A percentile compares a stretch with the other conserved stretches of the same genome.
These are phyloP conservation scores for Apodemus agrarius DNA, from an alignment of 2,797 vertebrate genomes.

Conservation along the genomic window DNA sequence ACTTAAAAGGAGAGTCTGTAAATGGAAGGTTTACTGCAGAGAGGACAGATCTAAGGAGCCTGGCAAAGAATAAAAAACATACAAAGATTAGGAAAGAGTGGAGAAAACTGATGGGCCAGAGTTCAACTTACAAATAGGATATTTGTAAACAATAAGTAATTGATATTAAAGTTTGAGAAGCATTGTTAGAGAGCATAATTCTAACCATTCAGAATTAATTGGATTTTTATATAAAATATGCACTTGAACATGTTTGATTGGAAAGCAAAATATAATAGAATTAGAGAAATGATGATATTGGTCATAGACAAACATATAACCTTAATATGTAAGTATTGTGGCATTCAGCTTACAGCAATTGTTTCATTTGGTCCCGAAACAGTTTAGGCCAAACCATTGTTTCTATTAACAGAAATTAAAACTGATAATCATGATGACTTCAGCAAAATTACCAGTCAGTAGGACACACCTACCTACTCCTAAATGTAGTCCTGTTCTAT, in stretches of 20 bases:
- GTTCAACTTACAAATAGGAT: neutral
- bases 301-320: neutral
- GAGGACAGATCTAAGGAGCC: neutral
- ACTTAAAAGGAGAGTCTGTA: neutral
- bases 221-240: neutral
- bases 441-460: neutral
- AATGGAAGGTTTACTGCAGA: neutral
- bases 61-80: neutral
- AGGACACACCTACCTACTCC: neutral
- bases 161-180: neutral
- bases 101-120: neutral
- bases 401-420: neutral
- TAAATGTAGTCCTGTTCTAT: neutral
- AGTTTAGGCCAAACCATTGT: neutral
- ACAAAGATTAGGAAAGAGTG: neutral
- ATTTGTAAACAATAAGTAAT: slow-evolving; percentile 20
- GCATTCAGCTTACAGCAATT: neutral
- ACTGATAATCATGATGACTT: neutral
- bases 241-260: neutral
- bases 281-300: neutral
- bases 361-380: neutral
- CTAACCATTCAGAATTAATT: neutral
- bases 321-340: neutral
- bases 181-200: neutral
- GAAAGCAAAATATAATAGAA: neutral